Evolutionary conservation across 2,113 vertebrate genomes (phyloP).

Genomic region (Lagopus leucura): DNA sequence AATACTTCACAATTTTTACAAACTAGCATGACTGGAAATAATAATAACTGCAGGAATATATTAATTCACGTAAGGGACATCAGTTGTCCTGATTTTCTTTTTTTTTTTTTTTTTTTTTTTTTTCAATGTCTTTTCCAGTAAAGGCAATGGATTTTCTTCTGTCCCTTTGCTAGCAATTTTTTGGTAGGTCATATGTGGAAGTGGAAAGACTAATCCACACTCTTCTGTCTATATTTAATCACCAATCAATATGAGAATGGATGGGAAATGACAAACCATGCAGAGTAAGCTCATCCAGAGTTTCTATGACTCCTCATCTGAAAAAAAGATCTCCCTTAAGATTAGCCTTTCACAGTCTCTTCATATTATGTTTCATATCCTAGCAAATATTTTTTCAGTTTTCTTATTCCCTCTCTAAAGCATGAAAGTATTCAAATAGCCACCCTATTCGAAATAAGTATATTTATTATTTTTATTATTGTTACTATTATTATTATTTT

Average conservation of each 20-base stretch:
- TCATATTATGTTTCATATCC: neutral
- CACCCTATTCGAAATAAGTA: neutral
- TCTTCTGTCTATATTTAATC: neutral
- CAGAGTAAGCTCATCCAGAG: neutral
- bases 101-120: neutral
- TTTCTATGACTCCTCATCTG: neutral
- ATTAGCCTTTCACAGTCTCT: neutral
- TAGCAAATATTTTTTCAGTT: neutral
- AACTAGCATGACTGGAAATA: neutral
- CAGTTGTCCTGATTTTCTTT: neutral
- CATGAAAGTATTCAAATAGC: neutral
- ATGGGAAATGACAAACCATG: neutral
- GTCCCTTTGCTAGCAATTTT: neutral
- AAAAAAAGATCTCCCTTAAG: neutral
- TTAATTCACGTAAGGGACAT: neutral
- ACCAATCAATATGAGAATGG: neutral
- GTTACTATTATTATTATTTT: no score
- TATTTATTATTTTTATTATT: no score
- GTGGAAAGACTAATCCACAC: slow-evolving; percentile 8
- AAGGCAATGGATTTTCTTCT: slow-evolving; percentile 5
- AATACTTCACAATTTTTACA: neutral
- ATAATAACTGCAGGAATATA: neutral
- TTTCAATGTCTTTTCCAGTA: neutral
- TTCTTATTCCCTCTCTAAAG: neutral
- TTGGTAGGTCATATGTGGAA: neutral